Percentiles rank a stretch among this genome's conserved stretches.
These are phyloP conservation scores for Alloscopus bannaensis DNA, from an alignment of 2,888 invertebrate species.

Conservation along the genomic window DNA sequence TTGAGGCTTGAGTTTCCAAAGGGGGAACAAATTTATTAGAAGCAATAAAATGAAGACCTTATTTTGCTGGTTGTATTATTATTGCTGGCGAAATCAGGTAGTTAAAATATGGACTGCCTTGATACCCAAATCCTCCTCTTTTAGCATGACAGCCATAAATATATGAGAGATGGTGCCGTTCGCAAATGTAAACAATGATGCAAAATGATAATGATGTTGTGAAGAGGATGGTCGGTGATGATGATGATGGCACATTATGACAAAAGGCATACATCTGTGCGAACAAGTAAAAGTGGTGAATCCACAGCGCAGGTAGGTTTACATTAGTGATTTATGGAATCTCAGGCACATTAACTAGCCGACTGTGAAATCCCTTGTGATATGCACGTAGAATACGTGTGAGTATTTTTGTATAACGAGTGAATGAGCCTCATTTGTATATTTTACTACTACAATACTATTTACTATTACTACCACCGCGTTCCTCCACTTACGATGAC, in stretches of 20 bases:
- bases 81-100: constrained; percentile 14
- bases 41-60: constrained; percentile 12
- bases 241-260: constrained; percentile 9
- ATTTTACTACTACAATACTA: constrained; percentile 27
- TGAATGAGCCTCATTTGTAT: constrained; percentile 25
- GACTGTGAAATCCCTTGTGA: constrained; percentile 38
- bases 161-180: neutral
- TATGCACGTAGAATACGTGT: too few species aligned
- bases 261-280: constrained; percentile 30
- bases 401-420: constrained; percentile 1
- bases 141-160: neutral
- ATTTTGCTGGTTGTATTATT: neutral
- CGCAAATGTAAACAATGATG: constrained; percentile 21
- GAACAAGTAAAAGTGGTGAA: neutral
- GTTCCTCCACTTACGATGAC: too few species aligned
- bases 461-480: too few species aligned
- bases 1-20: too few species aligned
- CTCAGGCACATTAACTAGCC: constrained; percentile 41
- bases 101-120: neutral
- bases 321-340: constrained; percentile 44
- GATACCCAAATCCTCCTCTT: neutral
- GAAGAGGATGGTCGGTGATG: neutral
- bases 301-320: neutral
- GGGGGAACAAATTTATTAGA: constrained; percentile 1
- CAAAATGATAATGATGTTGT: constrained; percentile 1